Percentiles rank a stretch among this genome's conserved stretches.
These are phyloP conservation scores for Hyposoter dolosus DNA, from an alignment of 2,888 invertebrate genomes.

Conservation along the genomic window DNA sequence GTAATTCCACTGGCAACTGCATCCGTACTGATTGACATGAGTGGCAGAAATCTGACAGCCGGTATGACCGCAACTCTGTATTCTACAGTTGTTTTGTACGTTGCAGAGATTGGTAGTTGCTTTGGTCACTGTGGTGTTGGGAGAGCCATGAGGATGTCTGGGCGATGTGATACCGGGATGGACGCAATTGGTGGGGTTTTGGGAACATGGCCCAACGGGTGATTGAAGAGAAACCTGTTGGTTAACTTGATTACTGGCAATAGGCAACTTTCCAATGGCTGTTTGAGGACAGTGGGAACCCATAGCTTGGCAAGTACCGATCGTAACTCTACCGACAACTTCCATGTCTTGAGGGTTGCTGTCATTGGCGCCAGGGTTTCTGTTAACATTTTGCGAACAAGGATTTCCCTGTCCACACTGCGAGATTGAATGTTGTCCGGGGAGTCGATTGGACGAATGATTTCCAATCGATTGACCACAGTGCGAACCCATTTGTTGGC, in stretches of 20 bases:
- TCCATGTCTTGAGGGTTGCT: constrained; percentile 54
- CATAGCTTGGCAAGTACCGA: constrained; percentile 84
- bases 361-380: constrained; percentile 52
- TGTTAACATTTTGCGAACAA: constrained; percentile 72
- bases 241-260: constrained; percentile 73
- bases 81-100: constrained; percentile 73
- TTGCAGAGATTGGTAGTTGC: constrained; percentile 77
- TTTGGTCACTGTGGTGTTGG: constrained; percentile 62
- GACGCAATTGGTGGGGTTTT: constrained; percentile 71
- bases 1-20: constrained; percentile 86
- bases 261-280: constrained; percentile 41
- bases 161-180: constrained; percentile 74
- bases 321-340: constrained; percentile 77
- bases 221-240: constrained; percentile 72
- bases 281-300: constrained; percentile 74
- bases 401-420: constrained; percentile 73
- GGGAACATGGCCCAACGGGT: constrained; percentile 71
- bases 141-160: constrained; percentile 58
- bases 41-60: constrained; percentile 72
- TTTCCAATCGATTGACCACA: constrained; percentile 84
- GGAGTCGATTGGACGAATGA: constrained; percentile 85
- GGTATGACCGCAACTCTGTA: constrained; percentile 73
- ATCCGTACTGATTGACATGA: constrained; percentile 72
- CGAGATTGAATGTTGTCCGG: constrained; percentile 68
- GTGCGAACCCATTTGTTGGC: constrained; percentile 78